phyloP scores from a whole-genome alignment of 2,797 vertebrate species.

The Gallinago nigripennis region DNA sequence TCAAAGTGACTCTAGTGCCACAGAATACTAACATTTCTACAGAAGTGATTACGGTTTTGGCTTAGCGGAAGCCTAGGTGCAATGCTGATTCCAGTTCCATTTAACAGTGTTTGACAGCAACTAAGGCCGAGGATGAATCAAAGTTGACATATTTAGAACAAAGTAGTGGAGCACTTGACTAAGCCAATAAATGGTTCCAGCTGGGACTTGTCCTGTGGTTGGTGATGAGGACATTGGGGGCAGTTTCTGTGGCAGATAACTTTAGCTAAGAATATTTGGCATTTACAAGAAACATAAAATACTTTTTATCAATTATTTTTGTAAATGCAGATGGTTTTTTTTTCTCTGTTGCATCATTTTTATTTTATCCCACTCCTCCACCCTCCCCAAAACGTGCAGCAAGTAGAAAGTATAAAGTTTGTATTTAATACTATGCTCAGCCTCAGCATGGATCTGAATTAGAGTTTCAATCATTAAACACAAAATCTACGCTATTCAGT shows the following conservation, averaged over 20 bases:
- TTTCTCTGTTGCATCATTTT: not conserved
- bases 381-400: fast-evolving
- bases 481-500: not conserved
- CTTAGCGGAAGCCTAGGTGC: constrained; percentile 49
- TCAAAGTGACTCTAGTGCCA: not conserved
- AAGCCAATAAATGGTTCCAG: constrained; percentile 69
- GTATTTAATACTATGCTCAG: not conserved
- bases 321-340: not conserved
- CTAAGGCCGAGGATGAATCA: constrained; percentile 57
- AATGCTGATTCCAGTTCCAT: constrained; percentile 42
- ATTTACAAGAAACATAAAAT: constrained; percentile 17
- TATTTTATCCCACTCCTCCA: not conserved
- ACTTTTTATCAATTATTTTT: not conserved
- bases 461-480: not conserved
- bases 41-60: constrained; percentile 46
- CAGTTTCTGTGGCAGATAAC: not conserved
- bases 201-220: constrained; percentile 57
- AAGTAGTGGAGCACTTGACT: constrained; percentile 59
- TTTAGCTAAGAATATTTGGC: not conserved
- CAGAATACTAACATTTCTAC: constrained; percentile 6
- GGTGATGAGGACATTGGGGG: constrained; percentile 4
- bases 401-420: not conserved
- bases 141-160: constrained; percentile 71
- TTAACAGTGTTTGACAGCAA: constrained; percentile 70
- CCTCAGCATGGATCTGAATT: not conserved